A percentile compares a stretch with the other conserved stretches of the same genome.
Evolutionary conservation across 2,113 vertebrate species (phyloP).

Genomic region (Thamnaconus septentrionalis): DNA sequence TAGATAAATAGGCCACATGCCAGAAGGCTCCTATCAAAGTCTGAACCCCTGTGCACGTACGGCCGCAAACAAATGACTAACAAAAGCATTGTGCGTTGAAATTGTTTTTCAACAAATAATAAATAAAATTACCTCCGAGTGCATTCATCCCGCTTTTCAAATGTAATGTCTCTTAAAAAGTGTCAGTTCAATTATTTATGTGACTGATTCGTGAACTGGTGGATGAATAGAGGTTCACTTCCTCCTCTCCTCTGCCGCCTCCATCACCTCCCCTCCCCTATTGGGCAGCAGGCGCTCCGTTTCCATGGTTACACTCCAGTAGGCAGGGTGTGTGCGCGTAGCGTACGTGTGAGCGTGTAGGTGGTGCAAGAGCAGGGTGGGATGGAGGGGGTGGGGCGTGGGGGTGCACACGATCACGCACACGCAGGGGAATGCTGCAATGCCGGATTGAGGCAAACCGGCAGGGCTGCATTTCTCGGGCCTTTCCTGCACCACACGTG

Average conservation of each 20-base stretch:
- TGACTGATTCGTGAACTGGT: not conserved
- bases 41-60: too few species aligned
- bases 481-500: not conserved
- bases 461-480: constrained; percentile 1
- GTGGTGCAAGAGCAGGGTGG: constrained; percentile 23
- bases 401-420: constrained; percentile 25
- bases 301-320: constrained; percentile 69
- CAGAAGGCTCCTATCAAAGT: too few species aligned
- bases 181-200: not conserved
- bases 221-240: constrained; percentile 29
- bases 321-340: constrained; percentile 39
- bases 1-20: too few species aligned
- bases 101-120: too few species aligned
- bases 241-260: constrained; percentile 26
- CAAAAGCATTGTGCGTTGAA: too few species aligned
- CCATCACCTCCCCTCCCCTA: constrained; percentile 46
- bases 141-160: too few species aligned
- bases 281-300: constrained; percentile 56
- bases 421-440: constrained; percentile 13
- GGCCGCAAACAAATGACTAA: too few species aligned
- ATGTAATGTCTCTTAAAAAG: not conserved
- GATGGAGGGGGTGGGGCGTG: constrained; percentile 17
- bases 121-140: too few species aligned
- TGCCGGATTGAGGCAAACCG: constrained; percentile 13
- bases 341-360: constrained; percentile 42